phyloP scores from a whole-genome alignment of 2,797 vertebrate species.

The Catamblyrhynchus diadema region DNA sequence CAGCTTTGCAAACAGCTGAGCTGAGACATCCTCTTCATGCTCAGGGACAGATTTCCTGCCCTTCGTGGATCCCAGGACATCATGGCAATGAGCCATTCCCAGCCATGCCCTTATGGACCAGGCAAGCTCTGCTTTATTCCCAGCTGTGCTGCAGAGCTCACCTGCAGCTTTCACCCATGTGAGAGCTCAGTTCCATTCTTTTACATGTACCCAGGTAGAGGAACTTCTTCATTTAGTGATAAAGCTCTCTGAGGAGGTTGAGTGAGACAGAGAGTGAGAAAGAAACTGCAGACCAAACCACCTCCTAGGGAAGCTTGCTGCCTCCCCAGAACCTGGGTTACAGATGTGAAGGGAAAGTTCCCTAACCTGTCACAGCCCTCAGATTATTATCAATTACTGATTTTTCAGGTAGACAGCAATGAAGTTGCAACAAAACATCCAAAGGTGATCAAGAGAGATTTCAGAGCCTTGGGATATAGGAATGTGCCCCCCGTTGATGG shows the following conservation, averaged over 20 bases:
- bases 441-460: neutral
- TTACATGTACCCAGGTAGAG: neutral
- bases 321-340: neutral
- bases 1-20: neutral
- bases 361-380: neutral
- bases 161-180: neutral
- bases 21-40: neutral
- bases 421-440: neutral
- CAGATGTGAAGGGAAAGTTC: neutral
- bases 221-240: neutral
- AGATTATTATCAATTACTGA: neutral
- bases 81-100: fast-evolving
- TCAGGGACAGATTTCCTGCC: neutral
- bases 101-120: neutral
- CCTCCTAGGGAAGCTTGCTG: neutral
- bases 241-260: neutral
- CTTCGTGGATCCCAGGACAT: fast-evolving
- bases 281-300: neutral
- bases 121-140: neutral
- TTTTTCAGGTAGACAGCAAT: neutral
- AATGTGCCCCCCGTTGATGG: too few species aligned
- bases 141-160: neutral
- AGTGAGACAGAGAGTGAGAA: neutral
- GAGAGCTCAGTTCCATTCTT: neutral
- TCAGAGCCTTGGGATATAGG: neutral